Percentiles rank a stretch among this genome's conserved stretches.
phyloP scores from a whole-genome alignment of 2,113 vertebrate genomes.

The Chauna torquata region DNA sequence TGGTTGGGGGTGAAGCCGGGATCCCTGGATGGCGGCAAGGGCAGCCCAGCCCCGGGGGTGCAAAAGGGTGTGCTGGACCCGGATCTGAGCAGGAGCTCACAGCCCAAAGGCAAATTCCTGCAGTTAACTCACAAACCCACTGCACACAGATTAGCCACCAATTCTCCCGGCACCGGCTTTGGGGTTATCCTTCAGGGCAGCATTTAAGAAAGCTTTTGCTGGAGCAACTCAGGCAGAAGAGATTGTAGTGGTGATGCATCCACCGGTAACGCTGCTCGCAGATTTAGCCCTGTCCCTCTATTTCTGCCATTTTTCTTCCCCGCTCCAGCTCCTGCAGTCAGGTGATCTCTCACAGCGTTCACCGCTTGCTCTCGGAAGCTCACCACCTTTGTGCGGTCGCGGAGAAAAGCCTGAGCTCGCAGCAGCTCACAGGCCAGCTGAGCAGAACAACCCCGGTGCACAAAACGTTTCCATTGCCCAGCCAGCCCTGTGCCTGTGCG shows the following conservation, averaged over 20 bases:
- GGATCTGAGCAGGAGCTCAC: neutral
- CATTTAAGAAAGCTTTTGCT: neutral
- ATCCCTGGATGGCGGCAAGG: neutral
- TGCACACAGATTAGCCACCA: neutral
- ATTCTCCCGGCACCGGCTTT: neutral
- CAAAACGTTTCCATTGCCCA: neutral
- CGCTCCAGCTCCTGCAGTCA: neutral
- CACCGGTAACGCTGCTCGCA: neutral
- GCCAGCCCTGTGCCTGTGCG: neutral
- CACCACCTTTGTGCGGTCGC: rapidly evolving
- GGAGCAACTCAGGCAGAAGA: neutral
- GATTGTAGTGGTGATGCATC: rapidly evolving
- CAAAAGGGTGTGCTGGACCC: rapidly evolving
- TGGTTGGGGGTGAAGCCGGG: neutral
- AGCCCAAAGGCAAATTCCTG: neutral
- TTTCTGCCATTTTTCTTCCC: neutral
- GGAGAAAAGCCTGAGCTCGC: neutral
- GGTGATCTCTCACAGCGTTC: neutral
- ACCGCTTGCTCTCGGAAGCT: neutral
- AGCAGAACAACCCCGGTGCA: rapidly evolving
- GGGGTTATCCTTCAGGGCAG: neutral
- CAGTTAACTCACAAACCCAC: neutral
- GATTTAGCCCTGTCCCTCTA: neutral
- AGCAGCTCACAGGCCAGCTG: neutral
- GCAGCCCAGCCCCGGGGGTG: neutral